Conservation (phyloP, 2,113 vertebrate genomes). For the Rattus rattus region DNA sequence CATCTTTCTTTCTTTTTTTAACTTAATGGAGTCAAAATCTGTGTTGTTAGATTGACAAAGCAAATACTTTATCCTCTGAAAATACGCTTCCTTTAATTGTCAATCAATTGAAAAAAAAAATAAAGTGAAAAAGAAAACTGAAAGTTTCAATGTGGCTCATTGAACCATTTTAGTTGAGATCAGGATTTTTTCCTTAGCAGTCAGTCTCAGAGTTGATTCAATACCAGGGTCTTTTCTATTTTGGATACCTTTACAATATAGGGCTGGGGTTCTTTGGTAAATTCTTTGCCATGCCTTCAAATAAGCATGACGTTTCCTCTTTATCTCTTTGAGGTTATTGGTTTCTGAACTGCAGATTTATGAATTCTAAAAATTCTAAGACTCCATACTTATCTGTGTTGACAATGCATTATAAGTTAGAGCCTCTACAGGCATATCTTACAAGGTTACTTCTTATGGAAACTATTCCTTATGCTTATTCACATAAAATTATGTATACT, state of each 20-base stretch:
- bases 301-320: not conserved
- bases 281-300: not conserved
- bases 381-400: not conserved
- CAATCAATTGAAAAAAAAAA: not conserved
- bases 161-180: not conserved
- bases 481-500: too few species aligned
- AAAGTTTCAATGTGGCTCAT: not conserved
- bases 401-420: not conserved
- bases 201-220: not conserved
- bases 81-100: too few species aligned
- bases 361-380: not conserved
- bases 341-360: not conserved
- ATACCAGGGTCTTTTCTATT: not conserved
- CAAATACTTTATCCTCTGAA: not conserved
- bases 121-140: not conserved
- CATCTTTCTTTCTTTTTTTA: not conserved
- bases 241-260: not conserved
- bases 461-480: too few species aligned
- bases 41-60: not conserved
- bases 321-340: not conserved
- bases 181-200: not conserved
- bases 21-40: not conserved
- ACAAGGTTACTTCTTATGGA: not conserved
- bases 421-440: not conserved
- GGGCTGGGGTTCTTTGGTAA: fast-evolving